Evolutionary conservation across 2,888 invertebrate species (phyloP), one percentile per base, ranked within the genome.

Genomic region (Xestobium rufovillosum): DNA sequence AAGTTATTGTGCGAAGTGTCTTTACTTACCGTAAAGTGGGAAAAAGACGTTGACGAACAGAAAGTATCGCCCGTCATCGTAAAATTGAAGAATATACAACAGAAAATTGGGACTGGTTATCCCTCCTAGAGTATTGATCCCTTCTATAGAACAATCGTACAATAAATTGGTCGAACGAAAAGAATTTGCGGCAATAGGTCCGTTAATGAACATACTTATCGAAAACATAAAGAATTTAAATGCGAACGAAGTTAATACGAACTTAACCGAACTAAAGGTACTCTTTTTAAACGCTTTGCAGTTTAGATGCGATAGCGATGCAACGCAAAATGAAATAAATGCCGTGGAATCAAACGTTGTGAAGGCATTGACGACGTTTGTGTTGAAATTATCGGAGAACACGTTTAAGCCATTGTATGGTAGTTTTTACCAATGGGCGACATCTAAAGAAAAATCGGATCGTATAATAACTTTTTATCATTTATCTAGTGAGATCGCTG

Each of bases 341-440:
- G 54, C 57, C 9, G 77, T 86, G 0, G 94, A 95, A 66, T 73
- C 73, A 10, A 73, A 79, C 52, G 76, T 88, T 0, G 76, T 89
- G 1, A 77, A 82, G 47, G 79, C 88, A 0, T 66, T 94, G n/a
- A 80, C 85, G 2, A 71, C 78, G 31, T 72, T 92, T 51, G 80
- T 91, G 14, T 66, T 95, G 32, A 92, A 92, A 63, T 67, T 95
- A 15, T 91, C 91, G 0, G 95, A 95, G 63, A 78, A 80, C 1
- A 80, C 80, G 26, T 96, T 96, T 65, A 76, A 87, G 43, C 91
- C 94, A 1, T 73, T 95, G 52, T 91, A 89, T 63, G 81, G 83
- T 53, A 80, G 82, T 67, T 71, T 94, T 10, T 89, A 82, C 59
- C 85, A 87, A 55, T 95, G 94, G 94, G 87, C 90, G 0, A 72